phyloP scores from a whole-genome alignment of 2,113 vertebrate species.

The Scopus umbretta region DNA sequence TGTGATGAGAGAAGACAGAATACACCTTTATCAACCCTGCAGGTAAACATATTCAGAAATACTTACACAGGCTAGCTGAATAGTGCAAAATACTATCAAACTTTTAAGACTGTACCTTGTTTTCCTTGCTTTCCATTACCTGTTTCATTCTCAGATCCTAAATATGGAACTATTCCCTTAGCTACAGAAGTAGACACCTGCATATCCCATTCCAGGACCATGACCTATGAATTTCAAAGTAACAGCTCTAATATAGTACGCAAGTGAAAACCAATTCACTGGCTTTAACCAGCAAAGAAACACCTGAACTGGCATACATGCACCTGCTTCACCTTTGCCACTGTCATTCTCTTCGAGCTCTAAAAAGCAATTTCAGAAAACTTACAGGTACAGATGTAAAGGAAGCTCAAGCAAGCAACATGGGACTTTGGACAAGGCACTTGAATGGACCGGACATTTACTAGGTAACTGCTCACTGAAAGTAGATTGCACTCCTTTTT shows the following conservation, averaged over 20 bases:
- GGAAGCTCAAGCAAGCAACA: not conserved
- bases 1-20: not conserved
- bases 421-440: not conserved
- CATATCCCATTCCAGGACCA: not conserved
- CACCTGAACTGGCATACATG: not conserved
- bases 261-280: not conserved
- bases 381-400: not conserved
- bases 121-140: not conserved
- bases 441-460: not conserved
- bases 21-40: not conserved
- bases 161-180: not conserved
- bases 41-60: not conserved
- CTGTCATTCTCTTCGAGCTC: not conserved
- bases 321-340: not conserved
- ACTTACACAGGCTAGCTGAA: not conserved
- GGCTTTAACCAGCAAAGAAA: not conserved
- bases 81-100: not conserved
- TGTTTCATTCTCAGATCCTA: not conserved
- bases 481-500: not conserved
- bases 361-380: not conserved
- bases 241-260: not conserved
- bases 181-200: not conserved
- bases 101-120: not conserved
- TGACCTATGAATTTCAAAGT: not conserved
- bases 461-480: not conserved